Conservation (phyloP, 2,797 vertebrate genomes). For the Poecilia picta region DNA sequence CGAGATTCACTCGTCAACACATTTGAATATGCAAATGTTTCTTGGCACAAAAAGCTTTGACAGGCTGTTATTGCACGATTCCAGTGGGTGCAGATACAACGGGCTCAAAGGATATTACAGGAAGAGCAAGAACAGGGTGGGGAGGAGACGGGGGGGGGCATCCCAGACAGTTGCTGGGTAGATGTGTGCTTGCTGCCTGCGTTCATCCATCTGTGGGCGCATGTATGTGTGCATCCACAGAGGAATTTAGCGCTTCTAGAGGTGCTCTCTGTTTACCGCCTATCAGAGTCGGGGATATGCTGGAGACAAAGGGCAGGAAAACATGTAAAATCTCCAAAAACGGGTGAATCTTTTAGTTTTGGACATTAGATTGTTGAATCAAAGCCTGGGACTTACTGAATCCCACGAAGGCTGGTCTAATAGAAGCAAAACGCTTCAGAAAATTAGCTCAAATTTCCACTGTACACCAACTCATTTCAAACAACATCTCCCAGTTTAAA, state of each 20-base stretch:
- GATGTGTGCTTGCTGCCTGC: constrained; percentile 45
- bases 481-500: neutral
- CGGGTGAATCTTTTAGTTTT: neutral
- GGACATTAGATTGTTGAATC: neutral
- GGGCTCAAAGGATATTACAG: constrained; percentile 66
- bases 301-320: neutral
- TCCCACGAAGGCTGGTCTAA: neutral
- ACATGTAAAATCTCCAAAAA: neutral
- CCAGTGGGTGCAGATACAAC: constrained; percentile 67
- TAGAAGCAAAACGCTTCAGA: neutral
- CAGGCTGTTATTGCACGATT: constrained; percentile 78
- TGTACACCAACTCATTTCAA: neutral
- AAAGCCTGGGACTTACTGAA: too few species aligned
- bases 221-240: constrained; percentile 16
- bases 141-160: constrained; percentile 23
- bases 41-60: constrained; percentile 70
- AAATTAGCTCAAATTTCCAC: neutral
- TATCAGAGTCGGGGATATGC: neutral
- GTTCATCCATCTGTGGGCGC: constrained; percentile 21
- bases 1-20: constrained; percentile 56
- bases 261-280: constrained; percentile 42
- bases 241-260: constrained; percentile 22
- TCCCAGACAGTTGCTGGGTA: constrained; percentile 72
- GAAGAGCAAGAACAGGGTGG: constrained; percentile 39
- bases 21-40: constrained; percentile 77